Evolutionary conservation across 2,888 invertebrate species (phyloP).

Genomic region (Oxytorus armatus): DNA sequence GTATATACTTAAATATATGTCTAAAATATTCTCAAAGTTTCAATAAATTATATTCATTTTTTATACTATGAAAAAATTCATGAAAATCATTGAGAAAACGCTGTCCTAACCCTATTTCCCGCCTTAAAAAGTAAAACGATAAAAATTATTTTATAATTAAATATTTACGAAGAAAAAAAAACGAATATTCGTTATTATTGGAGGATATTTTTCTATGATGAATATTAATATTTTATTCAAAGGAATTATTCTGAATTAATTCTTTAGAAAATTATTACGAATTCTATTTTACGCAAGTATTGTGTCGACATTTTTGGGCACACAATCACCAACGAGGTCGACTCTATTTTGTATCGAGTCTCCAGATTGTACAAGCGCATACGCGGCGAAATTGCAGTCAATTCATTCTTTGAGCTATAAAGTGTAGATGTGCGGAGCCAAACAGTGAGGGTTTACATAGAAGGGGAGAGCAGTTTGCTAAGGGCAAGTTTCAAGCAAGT

Average conservation of each 20-base stretch:
- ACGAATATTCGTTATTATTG: not conserved
- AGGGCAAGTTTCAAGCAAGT: conserved; percentile 58
- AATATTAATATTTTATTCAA: too few species aligned
- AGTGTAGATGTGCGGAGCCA: conserved; percentile 38
- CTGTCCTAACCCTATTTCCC: too few species aligned
- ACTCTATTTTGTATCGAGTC: conserved; percentile 40
- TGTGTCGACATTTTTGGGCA: not conserved
- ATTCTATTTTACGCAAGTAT: not conserved
- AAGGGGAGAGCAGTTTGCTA: conserved; percentile 25
- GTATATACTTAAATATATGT: too few species aligned
- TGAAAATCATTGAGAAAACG: too few species aligned
- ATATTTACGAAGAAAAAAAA: not conserved
- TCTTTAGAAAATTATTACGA: too few species aligned
- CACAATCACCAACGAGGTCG: not conserved
- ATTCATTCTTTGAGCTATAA: conserved; percentile 34
- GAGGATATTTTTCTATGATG: too few species aligned
- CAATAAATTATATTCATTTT: too few species aligned
- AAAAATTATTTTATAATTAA: not conserved
- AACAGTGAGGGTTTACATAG: conserved; percentile 12
- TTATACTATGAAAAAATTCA: too few species aligned
- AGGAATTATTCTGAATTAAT: too few species aligned
- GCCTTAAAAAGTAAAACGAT: too few species aligned
- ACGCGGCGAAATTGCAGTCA: conserved; percentile 25
- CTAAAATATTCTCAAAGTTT: too few species aligned
- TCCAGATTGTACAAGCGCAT: not conserved